Evolutionary conservation across 2,888 invertebrate genomes (phyloP).

Genomic region (Acanthacorydalis orientalis): DNA sequence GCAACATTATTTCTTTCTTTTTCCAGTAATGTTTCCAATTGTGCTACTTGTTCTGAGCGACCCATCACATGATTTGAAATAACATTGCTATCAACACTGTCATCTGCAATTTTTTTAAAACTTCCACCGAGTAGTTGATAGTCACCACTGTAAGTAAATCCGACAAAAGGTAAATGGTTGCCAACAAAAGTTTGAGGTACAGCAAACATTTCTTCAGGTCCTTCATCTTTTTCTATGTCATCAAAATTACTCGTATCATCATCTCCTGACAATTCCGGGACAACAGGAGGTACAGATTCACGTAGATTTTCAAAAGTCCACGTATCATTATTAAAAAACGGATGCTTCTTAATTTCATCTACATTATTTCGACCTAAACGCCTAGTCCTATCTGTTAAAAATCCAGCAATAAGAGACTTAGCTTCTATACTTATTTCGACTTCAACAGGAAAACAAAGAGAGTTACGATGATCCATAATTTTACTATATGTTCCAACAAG

Average conservation of each 20-base stretch:
- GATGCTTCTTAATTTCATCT: slow-evolving; percentile 85
- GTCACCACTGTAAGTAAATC: slow-evolving; percentile 94
- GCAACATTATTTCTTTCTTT: slow-evolving; percentile 56
- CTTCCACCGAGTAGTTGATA: slow-evolving; percentile 49
- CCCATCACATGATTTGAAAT: slow-evolving; percentile 35
- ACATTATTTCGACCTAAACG: slow-evolving; percentile 85
- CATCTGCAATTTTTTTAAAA: slow-evolving; percentile 25
- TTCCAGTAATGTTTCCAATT: slow-evolving; percentile 58
- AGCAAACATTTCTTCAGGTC: slow-evolving; percentile 85
- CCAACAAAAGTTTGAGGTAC: slow-evolving; percentile 95
- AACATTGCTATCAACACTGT: slow-evolving; percentile 43
- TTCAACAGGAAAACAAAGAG: slow-evolving; percentile 88
- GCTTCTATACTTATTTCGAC: slow-evolving; percentile 80
- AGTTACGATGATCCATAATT: slow-evolving; percentile 97
- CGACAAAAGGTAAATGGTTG: slow-evolving; percentile 95
- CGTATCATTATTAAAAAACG: slow-evolving; percentile 90
- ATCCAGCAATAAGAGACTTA: slow-evolving; percentile 78
- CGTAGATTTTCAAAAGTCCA: slow-evolving; percentile 96
- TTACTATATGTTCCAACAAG: slow-evolving; percentile 96
- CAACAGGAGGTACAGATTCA: slow-evolving; percentile 89
- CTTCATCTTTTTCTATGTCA: slow-evolving; percentile 88
- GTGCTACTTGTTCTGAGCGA: slow-evolving; percentile 43
- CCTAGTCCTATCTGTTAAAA: slow-evolving; percentile 80
- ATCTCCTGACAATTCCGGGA: slow-evolving; percentile 88
- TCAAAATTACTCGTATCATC: slow-evolving; percentile 98